These are phyloP conservation scores for Cosmorhoe ocellata DNA, from an alignment of 2,888 invertebrate genomes.

Conservation along the genomic window DNA sequence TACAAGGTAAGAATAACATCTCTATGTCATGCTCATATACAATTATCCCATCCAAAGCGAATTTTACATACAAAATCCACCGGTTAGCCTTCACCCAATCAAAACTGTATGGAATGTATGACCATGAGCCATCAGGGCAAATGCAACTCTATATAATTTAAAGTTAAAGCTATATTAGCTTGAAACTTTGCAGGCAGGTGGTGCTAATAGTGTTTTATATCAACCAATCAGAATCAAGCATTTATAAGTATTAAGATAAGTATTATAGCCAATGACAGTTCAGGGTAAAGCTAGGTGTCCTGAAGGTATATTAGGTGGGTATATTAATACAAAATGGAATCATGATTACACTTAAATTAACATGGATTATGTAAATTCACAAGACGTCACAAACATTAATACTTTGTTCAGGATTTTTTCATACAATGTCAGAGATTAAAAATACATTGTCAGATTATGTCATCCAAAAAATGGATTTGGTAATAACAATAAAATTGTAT, in stretches of 20 bases:
- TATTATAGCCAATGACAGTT: background rate
- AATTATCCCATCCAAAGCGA: slow-evolving; percentile 8
- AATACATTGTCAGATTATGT: no score
- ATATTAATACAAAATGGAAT: slow-evolving; percentile 19
- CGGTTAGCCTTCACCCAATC: slow-evolving; percentile 5
- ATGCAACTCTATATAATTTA: background rate
- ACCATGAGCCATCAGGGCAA: background rate
- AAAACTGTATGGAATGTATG: slow-evolving; percentile 15
- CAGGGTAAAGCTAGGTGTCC: background rate
- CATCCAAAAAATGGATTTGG: background rate
- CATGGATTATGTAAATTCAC: slow-evolving; percentile 11
- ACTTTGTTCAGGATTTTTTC: slow-evolving; percentile 8
- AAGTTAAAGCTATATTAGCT: background rate
- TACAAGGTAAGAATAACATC: background rate
- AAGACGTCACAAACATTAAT: slow-evolving; percentile 17
- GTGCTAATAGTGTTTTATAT: background rate
- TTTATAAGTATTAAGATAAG: background rate
- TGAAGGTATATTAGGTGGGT: slow-evolving; percentile 15
- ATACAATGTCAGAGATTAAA: slow-evolving; percentile 8
- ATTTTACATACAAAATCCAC: slow-evolving; percentile 1
- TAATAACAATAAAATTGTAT: background rate
- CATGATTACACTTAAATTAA: slow-evolving; percentile 16
- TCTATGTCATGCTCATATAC: slow-evolving; percentile 7
- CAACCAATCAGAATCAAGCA: slow-evolving; percentile 7
- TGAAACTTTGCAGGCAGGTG: background rate